A percentile compares a stretch with the other conserved stretches of the same genome.
Evolutionary conservation across 2,888 invertebrate species (phyloP).

Genomic region (Clitarchus hookeri): DNA sequence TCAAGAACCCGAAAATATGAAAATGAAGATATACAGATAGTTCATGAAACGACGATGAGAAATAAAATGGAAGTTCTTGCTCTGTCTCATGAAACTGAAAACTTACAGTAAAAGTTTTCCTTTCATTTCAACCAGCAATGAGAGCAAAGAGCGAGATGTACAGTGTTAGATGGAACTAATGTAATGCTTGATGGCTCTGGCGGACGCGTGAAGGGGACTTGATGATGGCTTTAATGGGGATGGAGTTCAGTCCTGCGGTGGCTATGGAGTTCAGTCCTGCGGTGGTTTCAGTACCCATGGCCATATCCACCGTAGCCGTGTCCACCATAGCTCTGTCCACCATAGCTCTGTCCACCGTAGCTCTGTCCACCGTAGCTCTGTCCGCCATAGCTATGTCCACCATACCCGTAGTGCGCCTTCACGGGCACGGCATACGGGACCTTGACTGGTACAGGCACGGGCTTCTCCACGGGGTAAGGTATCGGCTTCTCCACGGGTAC

Average conservation of each 20-base stretch:
- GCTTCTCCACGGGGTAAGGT: constrained; percentile 67
- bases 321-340: neutral
- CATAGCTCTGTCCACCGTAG: too few species aligned
- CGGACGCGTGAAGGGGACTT: constrained; percentile 29
- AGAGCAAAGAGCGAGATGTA: neutral
- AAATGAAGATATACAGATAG: constrained; percentile 5
- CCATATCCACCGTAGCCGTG: constrained; percentile 20
- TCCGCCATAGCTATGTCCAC: constrained; percentile 21
- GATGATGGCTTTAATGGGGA: constrained; percentile 27
- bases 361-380: neutral
- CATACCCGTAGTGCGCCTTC: constrained; percentile 12
- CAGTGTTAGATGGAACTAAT: constrained; percentile 63
- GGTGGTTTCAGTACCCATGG: neutral
- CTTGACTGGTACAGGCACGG: constrained; percentile 55
- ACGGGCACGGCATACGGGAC: constrained; percentile 27
- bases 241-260: neutral
- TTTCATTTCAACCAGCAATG: neutral
- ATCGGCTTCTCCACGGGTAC: constrained; percentile 55
- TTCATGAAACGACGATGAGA: neutral
- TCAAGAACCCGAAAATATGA: neutral
- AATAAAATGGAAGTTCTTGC: neutral
- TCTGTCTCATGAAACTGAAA: neutral
- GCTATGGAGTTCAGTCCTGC: neutral
- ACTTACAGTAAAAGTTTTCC: neutral
- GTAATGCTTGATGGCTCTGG: constrained; percentile 38